These are phyloP conservation scores for Synergus gifuensis DNA, from an alignment of 2,888 invertebrate genomes.

Conservation along the genomic window DNA sequence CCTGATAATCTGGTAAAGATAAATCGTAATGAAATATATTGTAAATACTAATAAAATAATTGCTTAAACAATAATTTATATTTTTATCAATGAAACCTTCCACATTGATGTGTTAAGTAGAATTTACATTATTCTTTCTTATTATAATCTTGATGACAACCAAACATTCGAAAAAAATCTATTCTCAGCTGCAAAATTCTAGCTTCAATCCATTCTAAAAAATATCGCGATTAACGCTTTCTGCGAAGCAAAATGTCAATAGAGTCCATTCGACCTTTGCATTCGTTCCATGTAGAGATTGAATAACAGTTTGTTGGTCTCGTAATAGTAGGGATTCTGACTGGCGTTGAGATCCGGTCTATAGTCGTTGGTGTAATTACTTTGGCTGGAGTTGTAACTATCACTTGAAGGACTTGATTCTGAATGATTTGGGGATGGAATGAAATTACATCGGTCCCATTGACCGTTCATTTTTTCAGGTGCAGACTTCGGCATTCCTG, in stretches of 20 bases:
- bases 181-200: not conserved
- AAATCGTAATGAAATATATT: not conserved
- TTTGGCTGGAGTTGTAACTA: conserved; percentile 71
- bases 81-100: not conserved
- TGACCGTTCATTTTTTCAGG: conserved; percentile 68
- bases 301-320: conserved; percentile 91
- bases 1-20: not conserved
- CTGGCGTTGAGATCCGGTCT: conserved; percentile 87
- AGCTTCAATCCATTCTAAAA: not conserved
- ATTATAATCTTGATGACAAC: not conserved
- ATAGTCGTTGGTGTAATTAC: conserved; percentile 78
- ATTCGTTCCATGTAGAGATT: conserved; percentile 90
- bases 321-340: conserved; percentile 92
- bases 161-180: not conserved
- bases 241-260: conserved; percentile 52
- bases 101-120: not conserved
- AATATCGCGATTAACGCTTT: not conserved
- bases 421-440: conserved; percentile 73
- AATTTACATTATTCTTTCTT: not conserved
- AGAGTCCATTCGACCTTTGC: conserved; percentile 80
- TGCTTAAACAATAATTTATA: not conserved
- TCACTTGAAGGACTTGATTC: conserved; percentile 73
- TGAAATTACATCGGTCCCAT: conserved; percentile 68
- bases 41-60: not conserved
- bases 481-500: conserved; percentile 65